phyloP scores from a whole-genome alignment of 1,140 invertebrate species.

The Hyphantria cunea region DNA sequence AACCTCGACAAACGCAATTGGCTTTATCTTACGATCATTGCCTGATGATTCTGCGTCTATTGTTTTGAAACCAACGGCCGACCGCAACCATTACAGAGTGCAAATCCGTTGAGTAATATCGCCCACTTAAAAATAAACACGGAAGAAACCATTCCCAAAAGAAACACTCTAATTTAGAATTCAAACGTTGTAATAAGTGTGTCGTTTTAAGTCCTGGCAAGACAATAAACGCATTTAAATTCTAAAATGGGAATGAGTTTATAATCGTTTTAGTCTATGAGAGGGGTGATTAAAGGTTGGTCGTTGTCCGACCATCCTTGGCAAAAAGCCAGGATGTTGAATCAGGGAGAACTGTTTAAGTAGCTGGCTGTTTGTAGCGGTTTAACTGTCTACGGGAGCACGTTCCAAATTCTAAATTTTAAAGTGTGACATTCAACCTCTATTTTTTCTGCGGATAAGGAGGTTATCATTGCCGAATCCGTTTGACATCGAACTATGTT shows the following conservation, averaged over 20 bases:
- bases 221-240: no score
- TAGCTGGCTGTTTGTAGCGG: slow-evolving; percentile 34
- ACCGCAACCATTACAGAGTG: slow-evolving; percentile 7
- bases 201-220: slow-evolving; percentile 22
- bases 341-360: slow-evolving; percentile 29
- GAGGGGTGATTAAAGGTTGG: slow-evolving; percentile 52
- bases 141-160: slow-evolving; percentile 29
- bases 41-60: slow-evolving; percentile 3
- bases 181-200: slow-evolving; percentile 7
- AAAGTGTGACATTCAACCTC: slow-evolving; percentile 13
- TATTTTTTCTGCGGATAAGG: no score
- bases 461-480: no score
- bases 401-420: slow-evolving; percentile 24
- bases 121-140: slow-evolving; percentile 12
- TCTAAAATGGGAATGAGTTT: not conserved
- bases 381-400: slow-evolving; percentile 39
- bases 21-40: slow-evolving; percentile 10
- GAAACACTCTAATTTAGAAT: slow-evolving; percentile 10
- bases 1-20: slow-evolving; percentile 11
- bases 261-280: slow-evolving; percentile 38
- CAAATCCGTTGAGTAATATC: slow-evolving; percentile 20
- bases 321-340: slow-evolving; percentile 42
- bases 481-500: no score
- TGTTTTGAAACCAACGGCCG: slow-evolving; percentile 21
- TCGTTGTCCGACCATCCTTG: slow-evolving; percentile 52